Evolutionary conservation across 30 jellyfish, hydroid and myxozoan genomes (phyloP).

Genomic region (Hydractinia echinata): DNA sequence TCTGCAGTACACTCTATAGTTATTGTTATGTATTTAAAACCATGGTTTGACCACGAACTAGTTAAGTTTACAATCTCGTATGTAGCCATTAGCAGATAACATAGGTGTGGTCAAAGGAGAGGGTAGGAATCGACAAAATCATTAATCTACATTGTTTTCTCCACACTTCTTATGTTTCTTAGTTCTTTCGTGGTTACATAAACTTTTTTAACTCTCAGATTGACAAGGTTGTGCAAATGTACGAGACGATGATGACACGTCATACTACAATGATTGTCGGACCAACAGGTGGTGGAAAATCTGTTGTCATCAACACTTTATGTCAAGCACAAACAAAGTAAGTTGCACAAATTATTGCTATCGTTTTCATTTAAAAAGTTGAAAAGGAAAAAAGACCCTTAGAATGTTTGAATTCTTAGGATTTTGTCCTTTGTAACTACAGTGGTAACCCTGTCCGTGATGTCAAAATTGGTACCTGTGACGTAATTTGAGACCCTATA

Average conservation of each 20-base stretch:
- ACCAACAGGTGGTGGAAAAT: slow-evolving; percentile 99
- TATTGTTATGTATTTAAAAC: no score
- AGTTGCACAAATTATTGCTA: not conserved
- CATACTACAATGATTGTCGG: slow-evolving; percentile 99
- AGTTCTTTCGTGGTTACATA: not conserved
- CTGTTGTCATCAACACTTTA: slow-evolving; percentile 94
- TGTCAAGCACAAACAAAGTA: slow-evolving; percentile 98
- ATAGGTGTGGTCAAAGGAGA: no score
- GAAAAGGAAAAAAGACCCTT: not conserved
- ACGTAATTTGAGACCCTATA: no score
- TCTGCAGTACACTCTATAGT: no score
- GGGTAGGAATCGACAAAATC: no score
- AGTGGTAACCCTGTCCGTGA: not conserved
- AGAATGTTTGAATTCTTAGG: not conserved
- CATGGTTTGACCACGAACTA: no score
- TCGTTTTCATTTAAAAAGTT: not conserved
- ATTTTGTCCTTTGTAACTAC: not conserved
- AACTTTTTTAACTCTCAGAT: slow-evolving; percentile 46
- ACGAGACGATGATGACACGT: slow-evolving; percentile 98
- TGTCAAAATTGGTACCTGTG: not conserved
- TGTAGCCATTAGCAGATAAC: no score
- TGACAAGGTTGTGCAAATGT: slow-evolving; percentile 97
- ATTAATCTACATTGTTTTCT: not conserved
- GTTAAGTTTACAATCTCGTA: no score
- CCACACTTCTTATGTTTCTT: not conserved